Evolutionary conservation across 2,888 invertebrate genomes (phyloP).

Genomic region (Polietes domitor): DNA sequence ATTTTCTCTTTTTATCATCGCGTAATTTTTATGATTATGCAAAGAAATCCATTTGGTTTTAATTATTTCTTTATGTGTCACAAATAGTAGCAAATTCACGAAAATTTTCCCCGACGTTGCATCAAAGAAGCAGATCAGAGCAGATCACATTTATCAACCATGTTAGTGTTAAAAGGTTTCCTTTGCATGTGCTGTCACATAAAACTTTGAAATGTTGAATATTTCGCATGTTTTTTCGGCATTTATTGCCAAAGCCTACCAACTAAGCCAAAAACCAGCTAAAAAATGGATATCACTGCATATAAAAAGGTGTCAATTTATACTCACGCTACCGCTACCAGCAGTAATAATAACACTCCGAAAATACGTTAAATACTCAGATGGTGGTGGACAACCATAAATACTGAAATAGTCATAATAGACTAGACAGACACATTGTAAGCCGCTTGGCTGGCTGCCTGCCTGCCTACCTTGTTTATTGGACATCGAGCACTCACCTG

Average conservation of each 20-base stretch:
- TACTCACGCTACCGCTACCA: slow-evolving; percentile 41
- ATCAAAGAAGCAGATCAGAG: neutral
- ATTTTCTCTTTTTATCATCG: neutral
- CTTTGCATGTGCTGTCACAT: slow-evolving; percentile 46
- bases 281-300: slow-evolving; percentile 3
- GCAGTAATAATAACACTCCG: slow-evolving; percentile 15
- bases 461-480: neutral
- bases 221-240: slow-evolving; percentile 52
- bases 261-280: slow-evolving; percentile 38
- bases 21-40: neutral
- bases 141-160: neutral
- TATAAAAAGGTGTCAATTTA: slow-evolving; percentile 54
- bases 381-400: slow-evolving; percentile 35
- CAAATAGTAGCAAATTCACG: slow-evolving; percentile 5
- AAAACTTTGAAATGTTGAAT: slow-evolving; percentile 18
- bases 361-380: slow-evolving; percentile 50
- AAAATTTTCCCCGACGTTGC: neutral
- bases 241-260: slow-evolving; percentile 56
- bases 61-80: slow-evolving; percentile 25
- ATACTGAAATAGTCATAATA: slow-evolving; percentile 43
- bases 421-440: neutral
- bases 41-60: slow-evolving; percentile 29
- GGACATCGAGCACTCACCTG: slow-evolving; percentile 50
- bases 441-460: neutral
- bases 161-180: slow-evolving; percentile 45